phyloP scores from a whole-genome alignment of 2,797 vertebrate species.

The Caiman crocodilus region DNA sequence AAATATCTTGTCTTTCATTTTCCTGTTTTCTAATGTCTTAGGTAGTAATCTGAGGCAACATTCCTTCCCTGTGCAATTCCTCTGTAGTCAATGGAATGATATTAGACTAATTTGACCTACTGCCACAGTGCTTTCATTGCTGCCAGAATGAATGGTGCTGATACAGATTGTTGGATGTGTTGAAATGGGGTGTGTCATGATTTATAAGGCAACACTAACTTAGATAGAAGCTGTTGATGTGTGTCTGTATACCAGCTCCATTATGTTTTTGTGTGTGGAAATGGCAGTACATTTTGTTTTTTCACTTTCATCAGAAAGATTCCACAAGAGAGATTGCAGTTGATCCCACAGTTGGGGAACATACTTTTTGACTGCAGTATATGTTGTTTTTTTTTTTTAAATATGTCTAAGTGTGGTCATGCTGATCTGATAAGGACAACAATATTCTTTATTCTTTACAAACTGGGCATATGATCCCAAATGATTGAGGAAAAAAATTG shows the following conservation, averaged over 20 bases:
- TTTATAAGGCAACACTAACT: not conserved
- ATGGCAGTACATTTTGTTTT: not conserved
- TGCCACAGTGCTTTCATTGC: not conserved
- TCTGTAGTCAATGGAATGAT: not conserved
- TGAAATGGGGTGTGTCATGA: constrained; percentile 12
- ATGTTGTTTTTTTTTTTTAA: not conserved
- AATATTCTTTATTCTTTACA: not conserved
- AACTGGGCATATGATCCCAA: not conserved
- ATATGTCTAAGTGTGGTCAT: not conserved
- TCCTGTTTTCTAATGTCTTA: not conserved
- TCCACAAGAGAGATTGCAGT: accelerated
- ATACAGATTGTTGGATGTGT: not conserved
- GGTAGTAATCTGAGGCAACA: not conserved
- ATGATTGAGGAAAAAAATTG: too few species aligned
- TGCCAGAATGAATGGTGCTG: constrained; percentile 18
- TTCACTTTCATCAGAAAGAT: not conserved
- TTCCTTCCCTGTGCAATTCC: constrained; percentile 32
- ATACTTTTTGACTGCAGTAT: not conserved
- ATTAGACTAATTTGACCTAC: constrained; percentile 15
- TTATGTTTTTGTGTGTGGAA: not conserved
- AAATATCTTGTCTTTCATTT: not conserved
- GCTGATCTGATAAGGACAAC: not conserved
- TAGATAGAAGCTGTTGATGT: not conserved
- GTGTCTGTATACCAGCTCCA: not conserved
- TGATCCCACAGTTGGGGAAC: not conserved